phyloP scores from a whole-genome alignment of 2,113 vertebrate genomes.

The Prochilodus magdalenae region DNA sequence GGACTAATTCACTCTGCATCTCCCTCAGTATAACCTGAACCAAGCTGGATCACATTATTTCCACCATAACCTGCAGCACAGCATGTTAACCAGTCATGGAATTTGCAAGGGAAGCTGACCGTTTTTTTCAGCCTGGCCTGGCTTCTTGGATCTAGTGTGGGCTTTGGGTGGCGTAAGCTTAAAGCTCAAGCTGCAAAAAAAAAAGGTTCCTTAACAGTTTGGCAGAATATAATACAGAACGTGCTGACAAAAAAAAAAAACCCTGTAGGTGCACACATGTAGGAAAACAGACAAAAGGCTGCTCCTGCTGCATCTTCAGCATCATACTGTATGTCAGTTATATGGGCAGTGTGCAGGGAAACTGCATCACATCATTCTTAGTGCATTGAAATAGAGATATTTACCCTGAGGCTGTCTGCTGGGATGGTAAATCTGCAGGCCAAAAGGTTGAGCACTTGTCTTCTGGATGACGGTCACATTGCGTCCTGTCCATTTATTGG shows the following conservation, averaged over 20 bases:
- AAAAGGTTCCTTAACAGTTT: not conserved
- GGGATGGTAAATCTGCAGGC: constrained; percentile 98
- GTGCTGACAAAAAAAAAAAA: not conserved
- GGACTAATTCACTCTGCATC: constrained; percentile 35
- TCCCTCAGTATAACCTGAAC: constrained; percentile 12
- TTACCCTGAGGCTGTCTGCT: constrained; percentile 95
- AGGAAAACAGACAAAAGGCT: not conserved
- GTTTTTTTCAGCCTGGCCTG: not conserved
- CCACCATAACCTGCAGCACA: not conserved
- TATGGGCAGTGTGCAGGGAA: not conserved
- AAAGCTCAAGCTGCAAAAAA: not conserved
- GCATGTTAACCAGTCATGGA: not conserved
- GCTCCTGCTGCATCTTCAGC: not conserved
- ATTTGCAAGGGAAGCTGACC: not conserved
- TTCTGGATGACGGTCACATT: constrained; percentile 99
- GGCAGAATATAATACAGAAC: not conserved
- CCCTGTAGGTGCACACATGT: no score
- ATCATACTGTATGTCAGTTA: not conserved
- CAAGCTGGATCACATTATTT: not conserved
- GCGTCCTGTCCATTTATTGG: constrained; percentile 96
- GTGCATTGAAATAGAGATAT: not conserved
- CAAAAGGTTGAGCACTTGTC: constrained; percentile 97
- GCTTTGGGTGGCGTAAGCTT: not conserved
- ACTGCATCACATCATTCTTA: not conserved
- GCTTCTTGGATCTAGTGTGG: not conserved